Percentiles rank a stretch among this genome's conserved stretches.
Conservation (phyloP, 2,113 vertebrate species). For the Rhombomys opimus region DNA sequence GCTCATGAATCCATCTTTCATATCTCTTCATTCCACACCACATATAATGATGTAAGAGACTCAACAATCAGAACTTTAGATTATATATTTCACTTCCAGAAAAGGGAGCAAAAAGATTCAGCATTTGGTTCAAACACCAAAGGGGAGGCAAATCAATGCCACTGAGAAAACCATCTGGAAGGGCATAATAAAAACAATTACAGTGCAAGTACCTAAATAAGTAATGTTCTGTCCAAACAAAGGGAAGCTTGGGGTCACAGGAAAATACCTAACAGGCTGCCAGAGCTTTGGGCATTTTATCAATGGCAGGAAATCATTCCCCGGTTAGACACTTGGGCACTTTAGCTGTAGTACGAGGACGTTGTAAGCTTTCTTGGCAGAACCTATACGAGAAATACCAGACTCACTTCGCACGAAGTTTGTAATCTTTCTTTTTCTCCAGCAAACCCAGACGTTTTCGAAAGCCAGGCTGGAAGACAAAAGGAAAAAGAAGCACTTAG, state of each 20-base stretch:
- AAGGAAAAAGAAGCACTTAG: slow-evolving; percentile 32
- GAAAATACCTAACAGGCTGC: slow-evolving; percentile 53
- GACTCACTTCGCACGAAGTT: slow-evolving; percentile 94
- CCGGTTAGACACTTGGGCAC: neutral
- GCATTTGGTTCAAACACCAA: slow-evolving; percentile 64
- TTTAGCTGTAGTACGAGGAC: neutral
- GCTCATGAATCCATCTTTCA: slow-evolving; percentile 69
- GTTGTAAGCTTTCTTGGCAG: slow-evolving; percentile 49
- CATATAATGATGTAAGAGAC: slow-evolving; percentile 63
- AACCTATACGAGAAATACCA: neutral
- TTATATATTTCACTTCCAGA: slow-evolving; percentile 68
- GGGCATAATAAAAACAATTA: slow-evolving; percentile 51
- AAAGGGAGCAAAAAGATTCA: neutral
- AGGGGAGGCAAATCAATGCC: slow-evolving; percentile 58
- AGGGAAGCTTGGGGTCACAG: slow-evolving; percentile 30
- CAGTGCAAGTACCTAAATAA: slow-evolving; percentile 55
- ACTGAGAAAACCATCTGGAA: slow-evolving; percentile 63
- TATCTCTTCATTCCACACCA: slow-evolving; percentile 72
- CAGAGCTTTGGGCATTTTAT: slow-evolving; percentile 47
- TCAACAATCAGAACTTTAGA: slow-evolving; percentile 63
- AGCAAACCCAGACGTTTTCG: slow-evolving; percentile 93
- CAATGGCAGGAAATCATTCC: slow-evolving; percentile 66
- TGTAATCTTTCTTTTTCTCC: slow-evolving; percentile 98
- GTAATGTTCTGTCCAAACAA: slow-evolving; percentile 54
- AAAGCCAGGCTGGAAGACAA: slow-evolving; percentile 87